These are phyloP conservation scores for Zaprionus vittiger DNA, from an alignment of 1,140 invertebrate species.

Conservation along the genomic window DNA sequence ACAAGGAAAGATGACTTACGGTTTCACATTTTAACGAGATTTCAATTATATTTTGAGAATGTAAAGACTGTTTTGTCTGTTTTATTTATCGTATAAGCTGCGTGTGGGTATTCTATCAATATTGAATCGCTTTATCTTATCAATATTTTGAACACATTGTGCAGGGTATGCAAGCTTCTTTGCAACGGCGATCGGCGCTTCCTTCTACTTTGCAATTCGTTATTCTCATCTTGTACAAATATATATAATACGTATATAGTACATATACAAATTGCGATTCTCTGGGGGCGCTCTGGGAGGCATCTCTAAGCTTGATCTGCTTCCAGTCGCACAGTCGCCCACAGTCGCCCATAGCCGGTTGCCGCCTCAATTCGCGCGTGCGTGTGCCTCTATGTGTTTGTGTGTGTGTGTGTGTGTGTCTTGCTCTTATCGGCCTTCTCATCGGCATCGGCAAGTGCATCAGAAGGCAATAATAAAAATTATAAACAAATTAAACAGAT, in stretches of 20 bases:
- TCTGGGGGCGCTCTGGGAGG: conserved; percentile 44
- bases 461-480: conserved; percentile 5
- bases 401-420: neutral
- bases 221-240: neutral
- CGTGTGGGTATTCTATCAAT: too few relatives aligned
- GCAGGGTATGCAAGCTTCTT: neutral
- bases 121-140: neutral
- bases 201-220: neutral
- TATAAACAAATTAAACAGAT: conserved; percentile 4
- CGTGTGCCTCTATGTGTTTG: neutral
- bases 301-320: conserved; percentile 42
- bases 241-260: neutral
- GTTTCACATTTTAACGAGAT: too few relatives aligned
- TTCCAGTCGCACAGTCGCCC: conserved; percentile 48
- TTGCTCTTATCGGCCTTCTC: conserved; percentile 17
- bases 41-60: too few relatives aligned
- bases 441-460: conserved; percentile 2
- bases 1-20: too few relatives aligned
- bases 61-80: too few relatives aligned
- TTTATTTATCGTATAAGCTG: too few relatives aligned
- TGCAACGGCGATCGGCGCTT: neutral
- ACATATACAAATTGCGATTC: conserved; percentile 8
- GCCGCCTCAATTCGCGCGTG: conserved; percentile 1
- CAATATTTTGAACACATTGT: neutral
- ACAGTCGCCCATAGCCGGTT: conserved; percentile 9